Conservation (phyloP, 2,797 vertebrate species). For the Okamejei kenojei region DNA sequence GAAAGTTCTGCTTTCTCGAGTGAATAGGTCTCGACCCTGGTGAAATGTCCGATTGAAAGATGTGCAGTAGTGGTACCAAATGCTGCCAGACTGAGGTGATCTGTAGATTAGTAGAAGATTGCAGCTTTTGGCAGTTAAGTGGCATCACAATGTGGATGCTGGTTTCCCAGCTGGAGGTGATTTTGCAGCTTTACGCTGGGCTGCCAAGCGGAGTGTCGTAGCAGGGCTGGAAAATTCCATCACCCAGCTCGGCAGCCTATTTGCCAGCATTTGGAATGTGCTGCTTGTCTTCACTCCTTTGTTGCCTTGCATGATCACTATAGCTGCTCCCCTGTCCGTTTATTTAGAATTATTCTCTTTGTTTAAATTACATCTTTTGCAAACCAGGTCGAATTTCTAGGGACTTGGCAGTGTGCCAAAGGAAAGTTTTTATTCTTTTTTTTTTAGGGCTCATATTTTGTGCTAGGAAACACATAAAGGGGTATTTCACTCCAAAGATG, state of each 20-base stretch:
- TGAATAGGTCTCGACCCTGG: neutral
- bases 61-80: neutral
- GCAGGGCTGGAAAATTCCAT: constrained; percentile 19
- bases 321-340: too few relatives aligned
- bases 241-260: neutral
- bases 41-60: neutral
- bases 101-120: neutral
- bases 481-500: neutral
- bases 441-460: neutral
- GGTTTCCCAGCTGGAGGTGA: neutral
- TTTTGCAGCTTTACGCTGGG: neutral
- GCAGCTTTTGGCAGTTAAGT: neutral
- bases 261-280: neutral
- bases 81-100: neutral
- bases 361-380: neutral
- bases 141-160: neutral
- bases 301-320: neutral
- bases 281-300: neutral
- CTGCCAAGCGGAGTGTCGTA: neutral
- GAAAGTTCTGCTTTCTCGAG: neutral
- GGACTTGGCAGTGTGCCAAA: neutral
- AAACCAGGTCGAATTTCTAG: neutral
- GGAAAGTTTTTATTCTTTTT: neutral
- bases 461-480: neutral
- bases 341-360: neutral